Percentiles rank a stretch among this genome's conserved stretches.
These are phyloP conservation scores for Zaprionus lachaisei DNA, from an alignment of 1,140 invertebrate genomes.

Conservation along the genomic window DNA sequence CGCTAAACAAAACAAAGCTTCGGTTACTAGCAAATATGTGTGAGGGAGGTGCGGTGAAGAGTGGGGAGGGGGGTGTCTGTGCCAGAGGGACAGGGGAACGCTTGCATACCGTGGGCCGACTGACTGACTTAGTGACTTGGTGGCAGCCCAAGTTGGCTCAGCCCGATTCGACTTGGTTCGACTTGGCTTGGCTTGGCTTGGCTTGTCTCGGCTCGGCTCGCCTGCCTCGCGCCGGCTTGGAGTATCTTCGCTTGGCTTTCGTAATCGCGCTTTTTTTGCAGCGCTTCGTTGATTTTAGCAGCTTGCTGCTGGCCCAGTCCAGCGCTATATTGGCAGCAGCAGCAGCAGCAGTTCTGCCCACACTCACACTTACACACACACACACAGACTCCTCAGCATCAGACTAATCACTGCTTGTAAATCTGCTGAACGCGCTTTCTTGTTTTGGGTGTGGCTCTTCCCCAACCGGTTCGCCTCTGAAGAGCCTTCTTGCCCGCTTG, in stretches of 20 bases:
- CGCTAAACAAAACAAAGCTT: slow-evolving; percentile 78
- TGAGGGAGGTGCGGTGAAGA: not conserved
- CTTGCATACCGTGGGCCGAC: slow-evolving; percentile 69
- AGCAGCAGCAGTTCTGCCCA: slow-evolving; percentile 75
- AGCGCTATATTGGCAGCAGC: slow-evolving; percentile 77
- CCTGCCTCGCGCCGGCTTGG: slow-evolving; percentile 29
- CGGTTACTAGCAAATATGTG: slow-evolving; percentile 76
- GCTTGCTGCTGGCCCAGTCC: slow-evolving; percentile 57
- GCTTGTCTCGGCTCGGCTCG: slow-evolving; percentile 56
- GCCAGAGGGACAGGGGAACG: not conserved
- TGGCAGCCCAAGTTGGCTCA: slow-evolving; percentile 43
- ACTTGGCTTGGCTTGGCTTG: slow-evolving; percentile 66
- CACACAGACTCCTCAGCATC: slow-evolving; percentile 7
- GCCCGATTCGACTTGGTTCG: slow-evolving; percentile 3
- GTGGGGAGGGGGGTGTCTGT: not conserved
- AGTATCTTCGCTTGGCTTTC: slow-evolving; percentile 73
- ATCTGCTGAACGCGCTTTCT: slow-evolving; percentile 73
- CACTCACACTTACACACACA: slow-evolving; percentile 49
- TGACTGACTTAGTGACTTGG: slow-evolving; percentile 60
- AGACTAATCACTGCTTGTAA: slow-evolving; percentile 68
- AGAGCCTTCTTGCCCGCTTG: not conserved
- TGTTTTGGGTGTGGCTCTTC: slow-evolving; percentile 62
- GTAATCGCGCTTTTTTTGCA: slow-evolving; percentile 70
- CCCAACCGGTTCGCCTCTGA: slow-evolving; percentile 51
- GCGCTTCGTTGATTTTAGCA: slow-evolving; percentile 76